Evolutionary conservation across 2,797 vertebrate species (phyloP).

Genomic region (Buceros bicornis): DNA sequence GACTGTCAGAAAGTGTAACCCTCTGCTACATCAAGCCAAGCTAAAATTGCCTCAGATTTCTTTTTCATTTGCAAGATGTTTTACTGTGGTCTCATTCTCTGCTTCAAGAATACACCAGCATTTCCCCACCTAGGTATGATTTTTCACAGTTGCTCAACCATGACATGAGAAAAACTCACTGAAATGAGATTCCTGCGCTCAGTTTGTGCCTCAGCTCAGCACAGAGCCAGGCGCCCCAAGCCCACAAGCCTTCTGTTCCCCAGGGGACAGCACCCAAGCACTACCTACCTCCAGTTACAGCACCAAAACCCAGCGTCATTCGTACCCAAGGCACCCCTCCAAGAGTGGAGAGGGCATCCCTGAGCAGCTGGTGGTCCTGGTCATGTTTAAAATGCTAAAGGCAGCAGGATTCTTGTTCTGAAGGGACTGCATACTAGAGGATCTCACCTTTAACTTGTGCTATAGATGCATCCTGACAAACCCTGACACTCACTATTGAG

Average conservation of each 20-base stretch:
- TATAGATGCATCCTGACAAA: background rate
- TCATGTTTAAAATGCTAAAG: background rate
- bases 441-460: background rate
- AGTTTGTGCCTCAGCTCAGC: background rate
- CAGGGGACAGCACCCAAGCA: background rate
- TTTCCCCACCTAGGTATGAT: background rate
- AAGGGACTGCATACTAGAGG: background rate
- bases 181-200: background rate
- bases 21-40: background rate
- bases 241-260: background rate
- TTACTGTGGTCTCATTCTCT: background rate
- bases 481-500: background rate
- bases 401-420: background rate
- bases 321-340: background rate
- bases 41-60: background rate
- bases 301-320: background rate
- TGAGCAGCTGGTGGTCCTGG: background rate
- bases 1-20: background rate
- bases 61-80: background rate
- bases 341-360: background rate
- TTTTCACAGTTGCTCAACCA: background rate
- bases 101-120: background rate
- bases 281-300: background rate
- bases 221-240: background rate
- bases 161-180: background rate